Percentiles rank a stretch among this genome's conserved stretches.
phyloP scores from a whole-genome alignment of 2,888 invertebrate genomes.

The Drosophila hamatofila region DNA sequence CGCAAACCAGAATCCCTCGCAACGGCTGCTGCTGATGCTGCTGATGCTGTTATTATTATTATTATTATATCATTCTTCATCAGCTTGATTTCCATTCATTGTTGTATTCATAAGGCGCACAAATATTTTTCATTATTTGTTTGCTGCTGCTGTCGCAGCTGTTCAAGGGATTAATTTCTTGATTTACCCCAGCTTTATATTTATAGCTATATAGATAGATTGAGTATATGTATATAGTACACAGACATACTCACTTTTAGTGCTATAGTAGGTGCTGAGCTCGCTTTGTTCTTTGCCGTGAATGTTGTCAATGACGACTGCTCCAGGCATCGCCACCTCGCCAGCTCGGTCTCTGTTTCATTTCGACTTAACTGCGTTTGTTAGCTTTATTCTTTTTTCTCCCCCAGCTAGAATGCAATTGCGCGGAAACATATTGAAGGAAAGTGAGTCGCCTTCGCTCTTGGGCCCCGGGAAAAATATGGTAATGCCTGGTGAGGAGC shows the following conservation, averaged over 20 bases:
- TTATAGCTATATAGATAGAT: slow-evolving; percentile 10
- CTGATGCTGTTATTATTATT: slow-evolving; percentile 40
- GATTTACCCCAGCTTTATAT: slow-evolving; percentile 72
- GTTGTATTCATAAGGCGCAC: slow-evolving; percentile 74
- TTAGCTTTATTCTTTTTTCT: slow-evolving; percentile 31
- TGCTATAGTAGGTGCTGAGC: slow-evolving; percentile 33
- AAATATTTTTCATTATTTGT: slow-evolving; percentile 81
- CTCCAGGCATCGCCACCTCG: not conserved
- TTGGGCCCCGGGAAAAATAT: slow-evolving; percentile 55
- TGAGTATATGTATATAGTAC: slow-evolving; percentile 13
- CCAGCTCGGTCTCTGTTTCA: not conserved
- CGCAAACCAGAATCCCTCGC: slow-evolving; percentile 45
- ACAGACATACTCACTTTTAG: slow-evolving; percentile 2
- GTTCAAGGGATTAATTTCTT: slow-evolving; percentile 83
- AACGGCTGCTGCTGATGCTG: slow-evolving; percentile 29
- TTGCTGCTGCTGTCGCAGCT: slow-evolving; percentile 73
- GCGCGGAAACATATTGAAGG: slow-evolving; percentile 75
- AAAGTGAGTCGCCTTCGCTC: slow-evolving; percentile 34
- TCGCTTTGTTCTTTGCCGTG: slow-evolving; percentile 63
- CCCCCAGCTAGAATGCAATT: slow-evolving; percentile 67
- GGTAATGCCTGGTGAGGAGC: slow-evolving; percentile 57
- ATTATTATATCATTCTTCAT: slow-evolving; percentile 82
- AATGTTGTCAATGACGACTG: slow-evolving; percentile 49
- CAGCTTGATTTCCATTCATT: slow-evolving; percentile 81
- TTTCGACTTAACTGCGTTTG: slow-evolving; percentile 46